Base-by-base conservation (phyloP, 1,140 invertebrate species). In the Hesperophylax magnus region DNA sequence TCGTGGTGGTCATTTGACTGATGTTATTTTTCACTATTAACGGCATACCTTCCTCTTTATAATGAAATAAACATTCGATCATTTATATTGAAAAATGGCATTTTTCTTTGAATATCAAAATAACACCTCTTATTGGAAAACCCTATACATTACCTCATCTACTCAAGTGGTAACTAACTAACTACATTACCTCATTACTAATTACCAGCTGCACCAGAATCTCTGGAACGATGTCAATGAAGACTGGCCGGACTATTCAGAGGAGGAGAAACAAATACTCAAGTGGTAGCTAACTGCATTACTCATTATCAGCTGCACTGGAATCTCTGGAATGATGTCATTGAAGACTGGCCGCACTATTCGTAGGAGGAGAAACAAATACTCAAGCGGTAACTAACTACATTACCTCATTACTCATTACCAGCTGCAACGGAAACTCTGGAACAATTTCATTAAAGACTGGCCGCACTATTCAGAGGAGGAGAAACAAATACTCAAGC, bases 271-370 rank as follows among this genome's bases (percentile, higher is more conserved):
- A 87, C 93, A 96, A 85, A 93, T 95, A 86, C 90, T 98, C 82
- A 97, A 97, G 92, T 93, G 93, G 94, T 95, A 69, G 52, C n/a
- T 39, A 39, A n/a, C 8, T n/a, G n/a, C n/a, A n/a, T n/a, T n/a
- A 98, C 98, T 89, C 94, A 93, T 82, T 98, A 96, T 89, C 93
- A 96, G 85, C 91, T 99, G 86, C 92, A 94, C 71, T 94, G 95
- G 85, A 93, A 95, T 85, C 91, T 96, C 81, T 98, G 97, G 96
- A 96, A 96, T 87, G 97, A 98, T 86, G 96, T 99, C 65, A 94
- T 96, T 85, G 95, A 97, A 85, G 96, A 98, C 86, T 99, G 97
- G 97, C 95, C 96, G 54, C 98, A 95, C 90, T 98, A 97, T 86
- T 93, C 94, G 39, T 96, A 97, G 81, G 94, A 96, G 85, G 97